Base-by-base conservation (phyloP, 2,113 vertebrate species). In the Rhadina sibilatrix region DNA sequence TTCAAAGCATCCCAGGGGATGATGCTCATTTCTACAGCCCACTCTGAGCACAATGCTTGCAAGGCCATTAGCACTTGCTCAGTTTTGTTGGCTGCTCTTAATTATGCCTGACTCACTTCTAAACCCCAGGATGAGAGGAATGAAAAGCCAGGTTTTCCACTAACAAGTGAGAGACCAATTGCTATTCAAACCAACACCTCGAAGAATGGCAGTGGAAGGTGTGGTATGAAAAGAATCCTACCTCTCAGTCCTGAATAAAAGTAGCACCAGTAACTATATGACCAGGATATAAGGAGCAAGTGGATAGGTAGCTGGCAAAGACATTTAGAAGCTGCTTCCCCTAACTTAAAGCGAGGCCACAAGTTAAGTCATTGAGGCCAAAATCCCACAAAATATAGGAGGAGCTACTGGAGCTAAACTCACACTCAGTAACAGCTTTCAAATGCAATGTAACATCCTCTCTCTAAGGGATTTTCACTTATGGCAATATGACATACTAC, bases 41-140 rank as follows among this genome's bases (percentile, higher is more conserved):
- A 53, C 37, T 59, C 50, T 22, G 20, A 83, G 35, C n/a, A 75
- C 28, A 64, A 11, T 5, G 10, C 33, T 64, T 35, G 25, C n/a
- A 83, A 35, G 54, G 28, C 49, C 52, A 63, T 88, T 71, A 88
- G 54, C 54, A 71, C 49, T 83, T 77, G 22, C 66, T 52, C 50
- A 38, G 38, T 64, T 86, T 66, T 92, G 31, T 21, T 75, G 71
- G 28, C 37, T 93, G 79, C 60, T 89, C 64, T 93, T 81, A 75
- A 93, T 90, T 88, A 88, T 30, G 71, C 44, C 79, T 74, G 72
- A 92, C 56, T 93, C 68, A 80, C 28, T 94, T 59, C 49, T 77
- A 90, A 89, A 77, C 14, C 31, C 54, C 54, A 83, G 35, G 22
- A 59, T 42, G 12, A 83, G 35, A 83, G 20, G 28, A 92, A 81